Base-by-base conservation (phyloP, 2,797 vertebrate species). In the Gephyroberyx darwinii region DNA sequence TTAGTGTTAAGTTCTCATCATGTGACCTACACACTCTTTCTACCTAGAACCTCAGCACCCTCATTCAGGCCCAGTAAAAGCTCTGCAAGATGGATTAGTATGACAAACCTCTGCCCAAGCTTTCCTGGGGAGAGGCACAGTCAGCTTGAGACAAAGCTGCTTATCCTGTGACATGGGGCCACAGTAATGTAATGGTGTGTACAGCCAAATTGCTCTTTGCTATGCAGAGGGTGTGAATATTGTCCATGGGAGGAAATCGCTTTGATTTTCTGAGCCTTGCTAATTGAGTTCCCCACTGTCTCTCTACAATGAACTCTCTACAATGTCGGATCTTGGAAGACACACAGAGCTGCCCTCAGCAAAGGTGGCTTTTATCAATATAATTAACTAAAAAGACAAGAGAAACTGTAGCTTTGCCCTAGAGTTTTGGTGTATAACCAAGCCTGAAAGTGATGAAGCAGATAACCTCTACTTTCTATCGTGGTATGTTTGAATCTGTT, bases 71-170 rank as follows among this genome's bases (percentile, higher is more conserved):
- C 4, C 56, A 72, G 66, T 73, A 76, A 87, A 83, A 67, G 67
- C 75, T 84, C 60, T 39, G 74, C 82, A 85, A 88, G 82, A 90
- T 87, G 87, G 86, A 90, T 91, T 85, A 88, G 75, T 79, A 77
- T 83, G 77, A 88, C 83, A 87, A 81, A 88, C 82, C 84, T 80
- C 81, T 71, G 87, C 83, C 71, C 84, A 75, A 30, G 79, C 86
- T 69, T 88, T 90, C 82, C 83, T 56, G 58, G 82, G 50, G 78
- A 87, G 86, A 81, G 65, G 67, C 87, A 83, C 75, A 84, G 78
- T 75, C 84, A 88, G 82, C 87, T 81, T 87, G 82, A 91, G 81
- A 90, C 85, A 90, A 90, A 92, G 90, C 89, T 80, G 84, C 92
- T 92, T 92, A 91, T 88, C 86, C 90, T 39, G 58, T 71, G 78